These are phyloP conservation scores for Mythimna ferrago DNA, from an alignment of 2,888 invertebrate genomes.

Conservation along the genomic window DNA sequence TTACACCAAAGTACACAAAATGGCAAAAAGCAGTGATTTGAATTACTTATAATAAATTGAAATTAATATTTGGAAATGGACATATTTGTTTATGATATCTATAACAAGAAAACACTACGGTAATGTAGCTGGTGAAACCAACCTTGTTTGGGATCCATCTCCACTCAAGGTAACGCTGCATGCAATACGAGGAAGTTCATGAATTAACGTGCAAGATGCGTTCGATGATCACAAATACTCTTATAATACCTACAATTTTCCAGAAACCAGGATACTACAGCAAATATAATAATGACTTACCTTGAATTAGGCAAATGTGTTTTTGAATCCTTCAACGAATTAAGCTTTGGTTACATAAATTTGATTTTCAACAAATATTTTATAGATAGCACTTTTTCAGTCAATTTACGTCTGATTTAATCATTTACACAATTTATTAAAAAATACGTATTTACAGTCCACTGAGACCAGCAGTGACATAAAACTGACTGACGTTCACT, in stretches of 20 bases:
- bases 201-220: constrained; percentile 80
- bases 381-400: neutral
- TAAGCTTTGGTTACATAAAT: neutral
- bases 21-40: constrained; percentile 43
- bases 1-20: constrained; percentile 20
- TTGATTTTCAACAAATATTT: neutral
- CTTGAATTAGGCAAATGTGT: constrained; percentile 33
- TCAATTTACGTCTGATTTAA: constrained; percentile 45
- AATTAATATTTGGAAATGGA: constrained; percentile 13
- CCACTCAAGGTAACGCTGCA: constrained; percentile 86
- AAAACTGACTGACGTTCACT: constrained; percentile 17
- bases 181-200: constrained; percentile 86
- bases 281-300: constrained; percentile 49
- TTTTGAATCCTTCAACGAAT: neutral
- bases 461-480: constrained; percentile 13
- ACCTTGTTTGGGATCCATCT: constrained; percentile 90
- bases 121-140: constrained; percentile 78
- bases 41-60: constrained; percentile 3
- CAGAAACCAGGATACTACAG: constrained; percentile 55
- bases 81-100: constrained; percentile 39
- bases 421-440: constrained; percentile 23
- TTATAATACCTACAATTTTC: constrained; percentile 50
- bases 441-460: constrained; percentile 39
- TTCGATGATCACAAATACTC: constrained; percentile 60
- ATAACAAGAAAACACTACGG: constrained; percentile 47